Percentiles rank a stretch among this genome's conserved stretches.
Conservation (phyloP, 2,113 vertebrate genomes). For the Lophotis ruficrista region DNA sequence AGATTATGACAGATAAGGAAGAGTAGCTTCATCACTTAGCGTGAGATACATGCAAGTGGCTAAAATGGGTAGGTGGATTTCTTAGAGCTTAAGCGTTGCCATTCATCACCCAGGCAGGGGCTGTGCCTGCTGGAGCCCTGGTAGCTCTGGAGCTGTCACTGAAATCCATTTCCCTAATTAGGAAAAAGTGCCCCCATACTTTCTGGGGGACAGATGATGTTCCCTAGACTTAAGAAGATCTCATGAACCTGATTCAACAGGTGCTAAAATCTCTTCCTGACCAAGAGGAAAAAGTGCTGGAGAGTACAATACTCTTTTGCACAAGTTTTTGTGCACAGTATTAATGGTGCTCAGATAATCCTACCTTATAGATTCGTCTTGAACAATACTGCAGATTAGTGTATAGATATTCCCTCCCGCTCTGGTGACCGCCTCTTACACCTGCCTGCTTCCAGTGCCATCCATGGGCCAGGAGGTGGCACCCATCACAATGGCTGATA, state of each 20-base stretch:
- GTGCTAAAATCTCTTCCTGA: background rate
- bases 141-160: background rate
- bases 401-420: too few relatives aligned
- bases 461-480: background rate
- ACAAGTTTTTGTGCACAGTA: background rate
- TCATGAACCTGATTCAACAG: background rate
- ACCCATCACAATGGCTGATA: background rate
- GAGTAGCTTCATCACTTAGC: background rate
- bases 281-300: background rate
- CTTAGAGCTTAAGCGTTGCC: background rate
- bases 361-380: background rate
- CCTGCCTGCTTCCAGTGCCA: accelerated
- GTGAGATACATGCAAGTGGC: background rate
- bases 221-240: background rate
- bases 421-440: too few relatives aligned
- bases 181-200: background rate
- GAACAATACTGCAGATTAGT: background rate
- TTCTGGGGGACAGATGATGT: background rate
- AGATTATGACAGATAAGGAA: background rate
- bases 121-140: background rate
- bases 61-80: background rate
- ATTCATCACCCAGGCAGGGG: background rate
- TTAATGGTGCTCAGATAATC: background rate
- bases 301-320: background rate
- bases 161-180: background rate